Evolutionary conservation across 2,113 vertebrate species (phyloP).

Genomic region (chimpanzee (Pan troglodytes)): NHGRI_mPanTro3-v2.1_pri NC_072416.2:58198501-58199000

Average conservation of each 20-base stretch:
- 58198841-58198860: fast-evolving
- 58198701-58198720: neutral
- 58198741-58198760: neutral
- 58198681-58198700: neutral
- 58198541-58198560: neutral
- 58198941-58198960: no score
- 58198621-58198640: neutral
- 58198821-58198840: neutral
- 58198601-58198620: neutral
- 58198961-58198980: no score
- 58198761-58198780: neutral
- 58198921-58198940: no score
- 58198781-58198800: neutral
- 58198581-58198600: neutral
- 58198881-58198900: no score
- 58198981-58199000: no score
- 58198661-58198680: neutral
- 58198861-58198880: no score
- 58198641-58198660: neutral
- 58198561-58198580: neutral
- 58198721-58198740: neutral
- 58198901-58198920: no score
- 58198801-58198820: neutral
- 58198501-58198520: neutral
- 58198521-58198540: neutral